phyloP scores from a whole-genome alignment of 2,113 vertebrate species.

The Spheniscus mendiculus region DNA sequence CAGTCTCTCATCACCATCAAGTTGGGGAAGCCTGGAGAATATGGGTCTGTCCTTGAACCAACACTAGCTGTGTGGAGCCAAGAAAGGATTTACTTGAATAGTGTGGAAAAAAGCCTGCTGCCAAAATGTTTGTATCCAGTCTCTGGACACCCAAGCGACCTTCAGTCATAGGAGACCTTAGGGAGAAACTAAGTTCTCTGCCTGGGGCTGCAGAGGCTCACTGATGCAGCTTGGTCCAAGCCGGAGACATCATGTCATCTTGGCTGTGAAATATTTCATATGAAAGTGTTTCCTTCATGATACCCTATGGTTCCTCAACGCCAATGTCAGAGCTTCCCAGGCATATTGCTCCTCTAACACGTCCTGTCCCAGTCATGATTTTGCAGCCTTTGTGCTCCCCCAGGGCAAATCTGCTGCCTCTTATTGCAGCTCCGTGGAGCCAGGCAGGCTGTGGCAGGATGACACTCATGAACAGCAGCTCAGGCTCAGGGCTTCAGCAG shows the following conservation, averaged over 20 bases:
- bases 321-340: background rate
- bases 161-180: background rate
- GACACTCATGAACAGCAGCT: background rate
- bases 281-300: background rate
- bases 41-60: background rate
- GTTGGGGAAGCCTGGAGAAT: background rate
- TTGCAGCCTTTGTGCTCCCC: background rate
- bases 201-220: background rate
- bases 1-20: background rate
- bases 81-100: background rate
- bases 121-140: background rate
- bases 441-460: too few relatives aligned
- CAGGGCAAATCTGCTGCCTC: background rate
- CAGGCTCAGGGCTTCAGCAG: background rate
- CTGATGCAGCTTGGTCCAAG: accelerated
- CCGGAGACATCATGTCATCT: background rate
- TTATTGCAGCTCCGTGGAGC: accelerated
- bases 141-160: background rate
- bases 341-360: background rate
- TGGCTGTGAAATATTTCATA: background rate
- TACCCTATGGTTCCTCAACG: background rate
- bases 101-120: background rate
- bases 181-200: background rate
- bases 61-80: background rate
- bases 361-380: background rate